Evolutionary conservation across 1,140 invertebrate species (phyloP).

Genomic region (Bombus polaris): DNA sequence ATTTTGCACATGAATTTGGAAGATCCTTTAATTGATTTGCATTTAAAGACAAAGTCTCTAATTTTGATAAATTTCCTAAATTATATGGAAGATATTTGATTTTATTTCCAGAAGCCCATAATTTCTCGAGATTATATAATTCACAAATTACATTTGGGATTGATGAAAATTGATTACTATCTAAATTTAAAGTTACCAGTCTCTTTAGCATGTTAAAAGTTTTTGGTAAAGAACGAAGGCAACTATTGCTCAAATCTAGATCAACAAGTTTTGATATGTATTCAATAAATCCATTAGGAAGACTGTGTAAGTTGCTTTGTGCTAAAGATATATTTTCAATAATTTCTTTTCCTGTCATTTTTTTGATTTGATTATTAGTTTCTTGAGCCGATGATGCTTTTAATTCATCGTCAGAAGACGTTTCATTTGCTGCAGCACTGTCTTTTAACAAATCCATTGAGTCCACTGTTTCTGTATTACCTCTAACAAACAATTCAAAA

Average conservation of each 20-base stretch:
- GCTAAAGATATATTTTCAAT: neutral
- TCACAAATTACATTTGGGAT: constrained; percentile 52
- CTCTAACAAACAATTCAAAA: constrained; percentile 1
- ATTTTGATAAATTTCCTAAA: constrained; percentile 55
- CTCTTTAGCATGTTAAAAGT: constrained; percentile 53
- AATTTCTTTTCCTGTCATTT: neutral
- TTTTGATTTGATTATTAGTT: neutral
- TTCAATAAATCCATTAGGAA: neutral
- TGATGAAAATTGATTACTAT: constrained; percentile 41
- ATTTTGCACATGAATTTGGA: constrained; percentile 50
- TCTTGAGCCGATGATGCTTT: neutral
- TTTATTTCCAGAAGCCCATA: constrained; percentile 39
- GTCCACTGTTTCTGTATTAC: neutral
- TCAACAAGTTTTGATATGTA: constrained; percentile 1
- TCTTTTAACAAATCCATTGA: neutral
- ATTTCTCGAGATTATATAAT: constrained; percentile 28
- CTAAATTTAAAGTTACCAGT: constrained; percentile 53
- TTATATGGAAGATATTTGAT: constrained; percentile 30
- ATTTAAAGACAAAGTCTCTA: constrained; percentile 64
- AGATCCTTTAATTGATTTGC: constrained; percentile 60
- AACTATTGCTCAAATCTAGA: constrained; percentile 62
- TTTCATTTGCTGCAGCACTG: neutral
- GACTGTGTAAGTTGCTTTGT: neutral
- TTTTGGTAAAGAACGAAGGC: constrained; percentile 57
- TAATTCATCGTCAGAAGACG: rapidly evolving